These are phyloP conservation scores for Montipora sp. DNA, from an alignment of 64 coral and sea anemone genomes.

Conservation along the genomic window DNA sequence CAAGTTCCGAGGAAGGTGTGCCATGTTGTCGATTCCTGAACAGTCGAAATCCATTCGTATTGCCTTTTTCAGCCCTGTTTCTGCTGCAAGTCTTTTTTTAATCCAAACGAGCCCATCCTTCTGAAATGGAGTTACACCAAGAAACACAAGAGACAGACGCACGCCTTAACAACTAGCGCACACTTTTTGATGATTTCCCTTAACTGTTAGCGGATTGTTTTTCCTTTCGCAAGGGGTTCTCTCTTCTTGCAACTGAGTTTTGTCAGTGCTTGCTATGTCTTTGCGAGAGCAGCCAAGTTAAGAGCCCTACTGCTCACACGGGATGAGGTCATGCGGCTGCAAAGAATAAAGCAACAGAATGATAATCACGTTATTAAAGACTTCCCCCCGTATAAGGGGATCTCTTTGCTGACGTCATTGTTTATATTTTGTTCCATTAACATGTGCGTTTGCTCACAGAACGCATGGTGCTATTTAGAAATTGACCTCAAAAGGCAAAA, in stretches of 20 bases:
- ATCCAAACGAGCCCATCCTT: not conserved
- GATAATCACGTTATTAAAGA: not conserved
- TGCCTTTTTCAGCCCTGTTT: not conserved
- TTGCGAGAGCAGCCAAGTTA: constrained; percentile 78
- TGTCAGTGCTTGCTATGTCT: constrained; percentile 34
- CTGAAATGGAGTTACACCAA: not conserved
- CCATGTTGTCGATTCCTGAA: not conserved
- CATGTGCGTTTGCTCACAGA: too few relatives aligned
- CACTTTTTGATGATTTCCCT: not conserved
- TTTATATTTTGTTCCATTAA: too few relatives aligned
- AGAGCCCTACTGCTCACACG: constrained; percentile 70
- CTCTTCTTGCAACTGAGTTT: not conserved
- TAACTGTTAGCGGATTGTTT: not conserved
- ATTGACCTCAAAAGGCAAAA: too few relatives aligned
- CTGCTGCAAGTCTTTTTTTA: not conserved
- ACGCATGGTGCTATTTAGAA: too few relatives aligned
- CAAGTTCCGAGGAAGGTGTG: not conserved
- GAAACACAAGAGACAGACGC: not conserved
- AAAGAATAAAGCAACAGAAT: not conserved
- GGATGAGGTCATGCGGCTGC: constrained; percentile 59
- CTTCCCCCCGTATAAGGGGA: too few relatives aligned
- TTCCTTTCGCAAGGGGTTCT: not conserved
- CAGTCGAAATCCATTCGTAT: not conserved
- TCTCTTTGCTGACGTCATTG: too few relatives aligned
- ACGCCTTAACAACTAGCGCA: not conserved